These are phyloP conservation scores for Tretioscincus oriximinensis DNA, from an alignment of 2,113 vertebrate genomes.

Conservation along the genomic window DNA sequence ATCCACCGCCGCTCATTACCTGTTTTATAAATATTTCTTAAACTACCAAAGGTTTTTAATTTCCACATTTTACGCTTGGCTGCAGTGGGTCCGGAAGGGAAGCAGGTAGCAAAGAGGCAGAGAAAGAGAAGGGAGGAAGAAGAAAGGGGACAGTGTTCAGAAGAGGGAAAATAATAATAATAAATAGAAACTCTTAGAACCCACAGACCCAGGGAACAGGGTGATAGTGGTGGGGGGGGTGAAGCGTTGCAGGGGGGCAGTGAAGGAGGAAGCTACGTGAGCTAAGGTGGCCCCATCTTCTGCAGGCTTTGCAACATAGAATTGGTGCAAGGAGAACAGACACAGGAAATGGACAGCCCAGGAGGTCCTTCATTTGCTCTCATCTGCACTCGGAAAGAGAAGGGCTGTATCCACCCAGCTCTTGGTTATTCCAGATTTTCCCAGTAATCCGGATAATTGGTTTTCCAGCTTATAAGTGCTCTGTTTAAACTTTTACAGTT, in stretches of 20 bases:
- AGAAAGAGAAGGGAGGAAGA: constrained; percentile 58
- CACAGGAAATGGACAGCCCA: background rate
- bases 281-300: background rate
- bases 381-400: background rate
- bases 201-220: constrained; percentile 30
- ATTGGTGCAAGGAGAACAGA: background rate
- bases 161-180: constrained; percentile 28
- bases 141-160: constrained; percentile 57
- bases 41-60: constrained; percentile 99
- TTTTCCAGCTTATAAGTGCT: too few relatives aligned
- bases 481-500: too few relatives aligned
- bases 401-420: background rate
- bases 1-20: constrained; percentile 78
- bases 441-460: too few relatives aligned
- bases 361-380: too few relatives aligned
- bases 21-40: constrained; percentile 99
- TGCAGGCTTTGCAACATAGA: background rate
- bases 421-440: too few relatives aligned
- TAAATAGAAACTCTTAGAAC: constrained; percentile 33
- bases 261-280: constrained; percentile 7
- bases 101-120: constrained; percentile 56
- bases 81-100: constrained; percentile 80
- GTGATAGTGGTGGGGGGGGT: constrained; percentile 35
- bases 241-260: background rate
- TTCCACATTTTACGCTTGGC: constrained; percentile 99